These are phyloP conservation scores for Erythrolamprus reginae DNA, from an alignment of 2,113 vertebrate genomes.

Conservation along the genomic window DNA sequence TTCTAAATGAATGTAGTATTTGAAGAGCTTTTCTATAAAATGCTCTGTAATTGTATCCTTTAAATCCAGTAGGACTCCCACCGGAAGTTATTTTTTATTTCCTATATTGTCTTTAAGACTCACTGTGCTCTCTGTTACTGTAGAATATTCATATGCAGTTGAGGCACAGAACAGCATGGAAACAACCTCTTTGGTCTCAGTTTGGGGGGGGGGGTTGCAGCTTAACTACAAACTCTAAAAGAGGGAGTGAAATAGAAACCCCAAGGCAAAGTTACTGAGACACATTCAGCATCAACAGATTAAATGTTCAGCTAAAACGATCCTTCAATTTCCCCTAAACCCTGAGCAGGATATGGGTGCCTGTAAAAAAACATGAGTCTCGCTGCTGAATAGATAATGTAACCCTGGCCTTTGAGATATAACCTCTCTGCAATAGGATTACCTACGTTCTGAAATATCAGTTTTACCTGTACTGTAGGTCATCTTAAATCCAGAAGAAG, in stretches of 20 bases:
- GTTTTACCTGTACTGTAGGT: not conserved
- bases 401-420: not conserved
- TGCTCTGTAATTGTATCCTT: not conserved
- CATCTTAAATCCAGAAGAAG: not conserved
- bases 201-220: too few relatives aligned
- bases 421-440: not conserved
- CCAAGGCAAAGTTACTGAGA: not conserved
- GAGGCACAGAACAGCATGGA: not conserved
- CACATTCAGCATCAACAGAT: not conserved
- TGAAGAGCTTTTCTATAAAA: not conserved
- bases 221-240: not conserved
- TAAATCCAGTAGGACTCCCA: too few relatives aligned
- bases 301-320: not conserved
- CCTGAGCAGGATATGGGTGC: not conserved
- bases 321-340: not conserved
- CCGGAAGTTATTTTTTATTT: not conserved
- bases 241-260: not conserved
- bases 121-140: not conserved
- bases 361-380: not conserved
- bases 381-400: not conserved
- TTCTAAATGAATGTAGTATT: not conserved
- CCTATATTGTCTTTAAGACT: not conserved
- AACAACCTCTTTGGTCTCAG: not conserved
- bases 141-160: not conserved
- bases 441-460: not conserved